Evolutionary conservation across 2,888 invertebrate species (phyloP).

Genomic region (Neocrepidodera transversa): DNA sequence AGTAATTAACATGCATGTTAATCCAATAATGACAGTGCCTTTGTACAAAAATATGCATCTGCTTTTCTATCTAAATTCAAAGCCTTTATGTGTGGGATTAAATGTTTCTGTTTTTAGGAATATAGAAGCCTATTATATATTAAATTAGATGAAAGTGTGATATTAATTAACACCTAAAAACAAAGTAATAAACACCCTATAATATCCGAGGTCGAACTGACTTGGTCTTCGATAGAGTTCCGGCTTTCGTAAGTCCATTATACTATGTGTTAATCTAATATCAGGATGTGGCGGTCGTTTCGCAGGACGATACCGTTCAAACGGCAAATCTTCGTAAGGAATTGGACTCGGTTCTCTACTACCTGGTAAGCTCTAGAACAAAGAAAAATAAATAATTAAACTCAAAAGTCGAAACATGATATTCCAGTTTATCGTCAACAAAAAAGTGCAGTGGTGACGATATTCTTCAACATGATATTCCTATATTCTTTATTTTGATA

Average conservation of each 20-base stretch:
- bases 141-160: constrained; percentile 48
- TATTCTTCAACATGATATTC: too few species aligned
- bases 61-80: constrained; percentile 15
- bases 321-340: constrained; percentile 52
- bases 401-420: background rate
- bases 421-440: too few species aligned
- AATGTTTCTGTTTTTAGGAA: constrained; percentile 15
- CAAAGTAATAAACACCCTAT: constrained; percentile 51
- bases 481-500: too few species aligned
- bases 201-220: constrained; percentile 50
- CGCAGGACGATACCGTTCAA: constrained; percentile 39
- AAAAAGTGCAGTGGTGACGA: too few species aligned
- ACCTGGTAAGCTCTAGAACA: constrained; percentile 63
- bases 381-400: too few species aligned
- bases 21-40: background rate
- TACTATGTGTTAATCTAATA: constrained; percentile 56
- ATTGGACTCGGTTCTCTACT: constrained; percentile 63
- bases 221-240: constrained; percentile 55
- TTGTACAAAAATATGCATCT: background rate
- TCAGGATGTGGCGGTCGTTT: constrained; percentile 34
- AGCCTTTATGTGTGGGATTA: constrained; percentile 9
- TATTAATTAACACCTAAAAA: constrained; percentile 10
- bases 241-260: constrained; percentile 61
- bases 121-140: constrained; percentile 35
- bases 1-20: too few species aligned